Conservation (phyloP, 1,140 invertebrate genomes). For the Lordiphosa mommai region DNA sequence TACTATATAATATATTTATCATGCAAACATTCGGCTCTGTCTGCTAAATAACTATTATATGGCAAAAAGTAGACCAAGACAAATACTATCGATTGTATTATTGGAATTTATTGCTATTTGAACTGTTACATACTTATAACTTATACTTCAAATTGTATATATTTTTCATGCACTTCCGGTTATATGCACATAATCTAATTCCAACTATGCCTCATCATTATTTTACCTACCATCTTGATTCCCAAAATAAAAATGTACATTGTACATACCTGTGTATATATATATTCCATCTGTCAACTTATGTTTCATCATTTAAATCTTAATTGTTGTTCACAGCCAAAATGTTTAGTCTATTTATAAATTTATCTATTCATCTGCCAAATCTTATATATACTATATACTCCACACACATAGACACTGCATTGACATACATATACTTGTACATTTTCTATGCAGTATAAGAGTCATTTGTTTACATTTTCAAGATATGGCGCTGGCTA, state of each 20-base stretch:
- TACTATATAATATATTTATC: too few species aligned
- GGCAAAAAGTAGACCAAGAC: too few species aligned
- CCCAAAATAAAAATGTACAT: conserved; percentile 9
- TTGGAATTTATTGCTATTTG: too few species aligned
- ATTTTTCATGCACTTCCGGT: neutral
- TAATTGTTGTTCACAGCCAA: conserved; percentile 57
- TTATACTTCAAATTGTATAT: too few species aligned
- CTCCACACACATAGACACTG: neutral
- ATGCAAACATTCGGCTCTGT: too few species aligned
- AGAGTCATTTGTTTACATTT: conserved; percentile 64
- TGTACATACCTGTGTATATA: conserved; percentile 6
- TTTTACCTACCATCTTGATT: conserved; percentile 9
- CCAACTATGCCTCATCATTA: neutral
- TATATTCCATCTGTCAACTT: conserved; percentile 50
- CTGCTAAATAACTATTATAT: too few species aligned
- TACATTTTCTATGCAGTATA: conserved; percentile 20
- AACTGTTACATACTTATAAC: too few species aligned
- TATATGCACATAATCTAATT: neutral
- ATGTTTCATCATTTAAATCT: conserved; percentile 63
- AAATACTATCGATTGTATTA: too few species aligned
- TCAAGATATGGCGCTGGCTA: neutral
- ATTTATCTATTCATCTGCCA: conserved; percentile 53
- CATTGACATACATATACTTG: conserved; percentile 5
- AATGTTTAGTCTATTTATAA: conserved; percentile 49
- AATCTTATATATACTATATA: conserved; percentile 27